Evolutionary conservation across 2,797 vertebrate genomes (phyloP), one percentile per base, ranked within the genome.

Genomic region (Bryconaethiops microstoma): DNA sequence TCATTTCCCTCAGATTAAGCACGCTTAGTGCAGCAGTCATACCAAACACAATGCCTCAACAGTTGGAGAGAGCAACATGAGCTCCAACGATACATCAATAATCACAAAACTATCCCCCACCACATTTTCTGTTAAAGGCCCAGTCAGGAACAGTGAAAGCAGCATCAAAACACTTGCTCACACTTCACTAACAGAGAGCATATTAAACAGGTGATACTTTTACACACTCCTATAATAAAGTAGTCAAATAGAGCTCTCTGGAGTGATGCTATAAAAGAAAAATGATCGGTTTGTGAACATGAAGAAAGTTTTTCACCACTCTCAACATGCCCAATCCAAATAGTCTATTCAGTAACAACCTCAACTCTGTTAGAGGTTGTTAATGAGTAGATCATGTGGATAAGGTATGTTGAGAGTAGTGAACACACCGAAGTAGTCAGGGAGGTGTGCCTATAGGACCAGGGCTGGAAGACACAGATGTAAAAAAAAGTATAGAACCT

Each of bases 1-100:
- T 67, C 39, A 77, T 77, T 80, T 54, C 48, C 59, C 59, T 70
- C 25, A 64, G 72, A 84, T 84, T 73, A 80, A 77, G 55, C 52
- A 74, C 69, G 69, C 45, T 80, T 78, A 72, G 4, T 80, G 76
- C 60, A 50, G 80, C 21, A 82, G 59, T 54, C 74, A 60, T 39
- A 78, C 35, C 12, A 64, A 82, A 77, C 57, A 70, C 72, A 52
- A 50, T 4, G 50, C 60, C 68, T 76, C 54, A 63, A 60, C 78
- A 35, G 55, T 63, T 23, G 25, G 25, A 29, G n/a, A 65, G 21
- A 14, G 50, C 79, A 76, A 40, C 45, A 54, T 23, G 64, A 62
- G 60, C 39, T 77, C 50, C 54, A 57, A 60, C 59, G 52, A 68
- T 65, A 25, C 23, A 60, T 73, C 63, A 65, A 48, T 65, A 73